These are phyloP conservation scores for Cynodonichthys magdalenae DNA, from an alignment of 2,797 vertebrate genomes.

Conservation along the genomic window DNA sequence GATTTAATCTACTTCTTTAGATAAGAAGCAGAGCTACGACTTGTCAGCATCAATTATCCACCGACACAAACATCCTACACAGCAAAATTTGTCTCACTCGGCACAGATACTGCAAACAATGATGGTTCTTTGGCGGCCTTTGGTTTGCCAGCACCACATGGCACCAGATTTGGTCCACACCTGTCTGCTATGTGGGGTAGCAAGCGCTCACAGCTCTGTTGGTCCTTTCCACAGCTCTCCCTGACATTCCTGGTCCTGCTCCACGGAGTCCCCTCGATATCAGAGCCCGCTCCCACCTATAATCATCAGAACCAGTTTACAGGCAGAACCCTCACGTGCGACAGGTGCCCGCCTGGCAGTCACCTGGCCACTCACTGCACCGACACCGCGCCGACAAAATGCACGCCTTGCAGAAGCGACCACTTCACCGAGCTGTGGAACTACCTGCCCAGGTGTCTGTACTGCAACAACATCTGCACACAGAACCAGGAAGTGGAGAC, in stretches of 20 bases:
- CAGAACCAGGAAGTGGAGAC: slow-evolving; percentile 66
- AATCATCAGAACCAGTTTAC: slow-evolving; percentile 24
- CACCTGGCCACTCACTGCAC: slow-evolving; percentile 68
- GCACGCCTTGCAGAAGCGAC: slow-evolving; percentile 35
- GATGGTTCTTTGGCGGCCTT: too few relatives aligned
- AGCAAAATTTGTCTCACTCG: too few relatives aligned
- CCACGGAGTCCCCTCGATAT: neutral
- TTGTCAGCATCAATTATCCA: too few relatives aligned
- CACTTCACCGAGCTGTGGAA: slow-evolving; percentile 78
- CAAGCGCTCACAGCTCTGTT: too few relatives aligned
- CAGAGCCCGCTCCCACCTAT: slow-evolving; percentile 40
- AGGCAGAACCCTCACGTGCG: slow-evolving; percentile 48
- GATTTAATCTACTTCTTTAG: too few relatives aligned
- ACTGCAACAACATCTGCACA: slow-evolving; percentile 72
- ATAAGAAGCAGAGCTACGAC: too few relatives aligned
- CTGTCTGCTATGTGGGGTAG: too few relatives aligned
- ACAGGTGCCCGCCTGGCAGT: slow-evolving; percentile 63
- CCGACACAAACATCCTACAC: too few relatives aligned
- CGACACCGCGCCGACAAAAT: slow-evolving; percentile 55
- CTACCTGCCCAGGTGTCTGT: slow-evolving; percentile 76
- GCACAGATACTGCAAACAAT: too few relatives aligned
- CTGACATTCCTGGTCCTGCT: slow-evolving; percentile 38
- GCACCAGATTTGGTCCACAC: too few relatives aligned
- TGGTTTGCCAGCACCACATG: too few relatives aligned
- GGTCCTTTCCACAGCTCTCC: slow-evolving; percentile 42